Percentiles rank a stretch among this genome's conserved stretches.
phyloP scores from a whole-genome alignment of 2,113 vertebrate species.

The Lipophrys pholis region DNA sequence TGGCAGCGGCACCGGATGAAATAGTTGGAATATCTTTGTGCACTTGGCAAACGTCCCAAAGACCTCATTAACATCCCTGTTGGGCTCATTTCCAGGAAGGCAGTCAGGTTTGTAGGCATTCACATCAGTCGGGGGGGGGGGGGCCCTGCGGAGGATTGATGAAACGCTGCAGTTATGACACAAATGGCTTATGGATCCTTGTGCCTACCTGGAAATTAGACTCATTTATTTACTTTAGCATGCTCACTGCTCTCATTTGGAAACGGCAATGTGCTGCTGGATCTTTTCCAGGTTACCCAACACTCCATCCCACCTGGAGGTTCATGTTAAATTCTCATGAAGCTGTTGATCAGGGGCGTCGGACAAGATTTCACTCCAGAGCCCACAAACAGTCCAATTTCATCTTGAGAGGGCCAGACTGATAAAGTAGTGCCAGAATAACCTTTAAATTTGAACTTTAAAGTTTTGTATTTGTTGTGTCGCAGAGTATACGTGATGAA shows the following conservation, averaged over 20 bases:
- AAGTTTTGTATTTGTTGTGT: no score
- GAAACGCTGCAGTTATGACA: background rate
- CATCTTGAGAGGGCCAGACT: no score
- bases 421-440: no score
- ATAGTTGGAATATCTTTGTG: conserved; percentile 37
- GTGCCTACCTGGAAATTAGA: conserved; percentile 3
- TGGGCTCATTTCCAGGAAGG: conserved; percentile 11
- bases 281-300: no score
- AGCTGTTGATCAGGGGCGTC: no score
- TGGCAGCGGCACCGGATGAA: conserved; percentile 51
- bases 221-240: background rate
- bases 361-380: no score
- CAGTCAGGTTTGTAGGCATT: conserved; percentile 16
- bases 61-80: conserved; percentile 56
- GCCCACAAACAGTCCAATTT: no score
- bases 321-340: no score
- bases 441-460: no score
- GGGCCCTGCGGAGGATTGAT: background rate
- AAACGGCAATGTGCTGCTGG: no score
- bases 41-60: conserved; percentile 42
- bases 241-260: background rate
- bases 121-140: background rate
- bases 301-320: no score
- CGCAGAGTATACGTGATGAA: no score
- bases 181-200: background rate